Percentiles rank a stretch among this genome's conserved stretches.
These are phyloP conservation scores for Festucalex cinctus DNA, from an alignment of 2,113 vertebrate species.

Conservation along the genomic window DNA sequence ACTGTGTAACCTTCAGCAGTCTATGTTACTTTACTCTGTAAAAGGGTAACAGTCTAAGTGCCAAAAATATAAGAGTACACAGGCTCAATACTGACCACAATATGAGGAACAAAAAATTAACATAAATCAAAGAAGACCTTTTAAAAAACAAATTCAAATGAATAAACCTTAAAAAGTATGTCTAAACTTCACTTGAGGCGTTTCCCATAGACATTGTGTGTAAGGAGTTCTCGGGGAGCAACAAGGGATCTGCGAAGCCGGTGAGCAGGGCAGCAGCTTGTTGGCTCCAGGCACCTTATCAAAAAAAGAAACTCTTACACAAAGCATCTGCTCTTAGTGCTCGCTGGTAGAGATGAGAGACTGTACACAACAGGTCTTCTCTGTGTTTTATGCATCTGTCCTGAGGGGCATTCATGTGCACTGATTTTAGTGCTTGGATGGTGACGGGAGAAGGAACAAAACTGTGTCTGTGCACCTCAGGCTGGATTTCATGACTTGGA, in stretches of 20 bases:
- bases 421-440: background rate
- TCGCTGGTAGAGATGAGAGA: slow-evolving; percentile 25
- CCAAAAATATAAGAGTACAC: too few relatives aligned
- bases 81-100: too few relatives aligned
- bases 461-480: background rate
- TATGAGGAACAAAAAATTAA: too few relatives aligned
- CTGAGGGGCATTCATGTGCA: slow-evolving; percentile 20
- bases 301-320: slow-evolving; percentile 11
- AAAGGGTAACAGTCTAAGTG: too few relatives aligned
- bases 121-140: too few relatives aligned
- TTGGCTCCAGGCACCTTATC: slow-evolving; percentile 18
- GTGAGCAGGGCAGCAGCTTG: slow-evolving; percentile 35
- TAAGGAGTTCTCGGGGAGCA: slow-evolving; percentile 7
- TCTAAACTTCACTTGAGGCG: background rate
- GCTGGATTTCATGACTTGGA: background rate
- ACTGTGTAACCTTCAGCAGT: too few relatives aligned
- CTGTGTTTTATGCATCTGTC: slow-evolving; percentile 27
- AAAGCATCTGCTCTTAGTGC: slow-evolving; percentile 41
- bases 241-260: slow-evolving; percentile 20
- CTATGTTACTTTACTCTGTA: too few relatives aligned
- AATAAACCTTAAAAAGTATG: background rate
- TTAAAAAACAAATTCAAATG: too few relatives aligned
- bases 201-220: slow-evolving; percentile 3
- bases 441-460: slow-evolving; percentile 7
- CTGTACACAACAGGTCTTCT: slow-evolving; percentile 26